Conservation (phyloP, 2,888 invertebrate species). For the Drosophila falleni region DNA sequence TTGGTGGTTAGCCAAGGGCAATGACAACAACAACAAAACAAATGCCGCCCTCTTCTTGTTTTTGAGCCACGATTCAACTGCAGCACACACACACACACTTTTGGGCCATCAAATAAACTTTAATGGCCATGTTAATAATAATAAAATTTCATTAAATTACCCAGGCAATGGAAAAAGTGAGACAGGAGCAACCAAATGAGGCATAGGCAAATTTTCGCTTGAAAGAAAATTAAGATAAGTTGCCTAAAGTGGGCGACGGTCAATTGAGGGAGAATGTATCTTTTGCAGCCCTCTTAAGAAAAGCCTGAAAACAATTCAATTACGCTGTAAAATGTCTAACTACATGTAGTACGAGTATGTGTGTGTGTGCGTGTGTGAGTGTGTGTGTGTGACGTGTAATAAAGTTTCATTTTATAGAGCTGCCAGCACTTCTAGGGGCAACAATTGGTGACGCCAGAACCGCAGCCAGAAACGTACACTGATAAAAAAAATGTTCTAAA, state of each 20-base stretch:
- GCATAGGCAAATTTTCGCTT: conserved; percentile 67
- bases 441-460: conserved; percentile 63
- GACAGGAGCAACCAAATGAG: conserved; percentile 35
- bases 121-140: conserved; percentile 82
- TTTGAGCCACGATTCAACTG: conserved; percentile 32
- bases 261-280: conserved; percentile 6
- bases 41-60: neutral
- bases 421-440: conserved; percentile 65
- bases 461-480: conserved; percentile 41
- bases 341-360: conserved; percentile 29
- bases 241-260: conserved; percentile 37
- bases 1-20: conserved; percentile 62
- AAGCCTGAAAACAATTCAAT: conserved; percentile 77
- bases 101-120: conserved; percentile 80
- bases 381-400: conserved; percentile 64
- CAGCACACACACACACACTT: conserved; percentile 39
- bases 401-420: conserved; percentile 80
- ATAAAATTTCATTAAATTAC: conserved; percentile 83
- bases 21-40: conserved; percentile 39
- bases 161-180: conserved; percentile 23
- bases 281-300: conserved; percentile 23
- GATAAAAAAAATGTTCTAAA: too few species aligned
- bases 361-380: conserved; percentile 24
- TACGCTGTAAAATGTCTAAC: conserved; percentile 70
- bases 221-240: conserved; percentile 70